Evolutionary conservation across 2,797 vertebrate genomes (phyloP).

Genomic region (Spatula clypeata): DNA sequence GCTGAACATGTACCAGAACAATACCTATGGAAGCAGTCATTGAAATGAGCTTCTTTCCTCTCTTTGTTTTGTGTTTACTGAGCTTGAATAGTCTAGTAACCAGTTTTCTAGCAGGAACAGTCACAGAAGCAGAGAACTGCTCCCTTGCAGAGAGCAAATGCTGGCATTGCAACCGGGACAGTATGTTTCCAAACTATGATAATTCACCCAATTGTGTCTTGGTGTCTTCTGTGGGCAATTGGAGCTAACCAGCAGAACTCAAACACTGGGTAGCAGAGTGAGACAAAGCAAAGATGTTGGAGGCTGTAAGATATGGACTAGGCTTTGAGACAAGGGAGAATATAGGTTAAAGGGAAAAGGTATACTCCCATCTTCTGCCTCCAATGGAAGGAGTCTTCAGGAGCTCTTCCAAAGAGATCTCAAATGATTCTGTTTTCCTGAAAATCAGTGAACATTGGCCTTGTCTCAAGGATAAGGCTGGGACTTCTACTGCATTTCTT

Average conservation of each 20-base stretch:
- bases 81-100: neutral
- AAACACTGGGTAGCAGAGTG: neutral
- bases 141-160: neutral
- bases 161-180: neutral
- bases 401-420: neutral
- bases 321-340: neutral
- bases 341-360: neutral
- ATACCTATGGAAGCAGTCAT: neutral
- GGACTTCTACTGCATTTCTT: neutral
- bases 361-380: neutral
- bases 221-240: neutral
- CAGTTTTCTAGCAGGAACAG: neutral
- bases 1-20: neutral
- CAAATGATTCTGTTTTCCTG: neutral
- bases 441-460: neutral
- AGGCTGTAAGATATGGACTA: neutral
- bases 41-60: neutral
- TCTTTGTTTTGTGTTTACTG: neutral
- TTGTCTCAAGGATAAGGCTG: neutral
- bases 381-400: neutral
- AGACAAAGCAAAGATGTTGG: neutral
- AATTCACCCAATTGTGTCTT: neutral
- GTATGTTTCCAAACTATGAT: neutral
- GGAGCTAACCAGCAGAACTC: neutral
- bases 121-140: neutral